Percentiles rank a stretch among this genome's conserved stretches.
Conservation (phyloP, 2,888 invertebrate species). For the Catocala sponsa region DNA sequence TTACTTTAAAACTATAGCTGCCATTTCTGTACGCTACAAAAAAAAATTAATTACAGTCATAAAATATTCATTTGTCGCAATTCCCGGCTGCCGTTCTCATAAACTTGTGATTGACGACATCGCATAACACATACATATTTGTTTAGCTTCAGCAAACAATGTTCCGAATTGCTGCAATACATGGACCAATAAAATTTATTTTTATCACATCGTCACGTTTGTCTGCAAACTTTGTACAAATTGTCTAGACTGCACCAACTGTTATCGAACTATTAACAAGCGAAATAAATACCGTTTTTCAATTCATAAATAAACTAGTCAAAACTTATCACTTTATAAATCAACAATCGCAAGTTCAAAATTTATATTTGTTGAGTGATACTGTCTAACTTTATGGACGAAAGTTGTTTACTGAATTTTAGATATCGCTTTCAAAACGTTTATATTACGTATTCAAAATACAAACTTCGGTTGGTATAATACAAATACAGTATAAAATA, state of each 20-base stretch:
- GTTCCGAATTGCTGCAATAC: constrained; percentile 22
- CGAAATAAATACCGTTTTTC: constrained; percentile 18
- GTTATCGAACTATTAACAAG: constrained; percentile 30
- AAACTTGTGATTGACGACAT: constrained; percentile 20
- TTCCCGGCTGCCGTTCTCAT: background rate
- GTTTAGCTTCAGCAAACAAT: constrained; percentile 14
- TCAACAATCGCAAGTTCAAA: constrained; percentile 24
- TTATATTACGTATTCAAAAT: constrained; percentile 1
- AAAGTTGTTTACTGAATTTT: background rate
- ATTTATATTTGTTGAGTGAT: constrained; percentile 16
- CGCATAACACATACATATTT: constrained; percentile 11
- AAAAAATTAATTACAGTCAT: background rate
- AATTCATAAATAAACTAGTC: constrained; percentile 25
- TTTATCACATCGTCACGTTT: constrained; percentile 21
- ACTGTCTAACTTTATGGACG: constrained; percentile 11
- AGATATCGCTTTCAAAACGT: background rate
- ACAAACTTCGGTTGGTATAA: background rate
- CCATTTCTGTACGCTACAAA: no score
- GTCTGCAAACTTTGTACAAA: constrained; percentile 38
- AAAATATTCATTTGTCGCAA: constrained; percentile 7
- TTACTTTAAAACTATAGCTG: no score
- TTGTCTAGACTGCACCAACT: constrained; percentile 38
- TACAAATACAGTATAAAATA: constrained; percentile 1
- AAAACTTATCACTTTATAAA: constrained; percentile 23
- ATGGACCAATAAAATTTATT: constrained; percentile 26